These are phyloP conservation scores for Tenthredo livida DNA, from an alignment of 2,888 invertebrate species.

Conservation along the genomic window DNA sequence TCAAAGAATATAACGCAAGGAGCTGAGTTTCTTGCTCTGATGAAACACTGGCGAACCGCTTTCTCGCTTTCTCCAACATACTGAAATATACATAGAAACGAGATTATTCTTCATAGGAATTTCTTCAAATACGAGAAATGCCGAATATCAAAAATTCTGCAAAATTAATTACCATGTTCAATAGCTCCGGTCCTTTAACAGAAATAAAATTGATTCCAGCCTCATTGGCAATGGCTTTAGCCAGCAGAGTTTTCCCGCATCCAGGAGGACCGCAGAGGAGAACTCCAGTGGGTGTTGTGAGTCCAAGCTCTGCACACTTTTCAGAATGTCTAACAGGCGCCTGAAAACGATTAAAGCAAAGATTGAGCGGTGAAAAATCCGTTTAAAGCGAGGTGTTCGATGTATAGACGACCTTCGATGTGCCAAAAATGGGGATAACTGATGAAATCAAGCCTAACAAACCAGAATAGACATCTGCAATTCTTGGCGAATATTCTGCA, in stretches of 20 bases:
- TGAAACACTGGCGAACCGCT: conserved; percentile 97
- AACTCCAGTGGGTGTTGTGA: conserved; percentile 92
- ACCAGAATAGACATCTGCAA: conserved; percentile 93
- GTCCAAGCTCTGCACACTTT: conserved; percentile 88
- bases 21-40: conserved; percentile 95
- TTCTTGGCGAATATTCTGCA: conserved; percentile 92
- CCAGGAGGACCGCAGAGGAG: conserved; percentile 98
- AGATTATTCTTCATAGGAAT: conserved; percentile 35
- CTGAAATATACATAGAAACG: conserved; percentile 79
- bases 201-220: conserved; percentile 99
- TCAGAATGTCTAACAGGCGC: conserved; percentile 95
- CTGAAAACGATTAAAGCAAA: conserved; percentile 75
- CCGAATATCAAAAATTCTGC: conserved; percentile 61
- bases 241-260: conserved; percentile 96
- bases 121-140: conserved; percentile 29
- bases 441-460: conserved; percentile 58
- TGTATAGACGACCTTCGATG: background rate
- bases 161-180: conserved; percentile 92
- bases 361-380: background rate
- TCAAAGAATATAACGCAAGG: conserved; percentile 99
- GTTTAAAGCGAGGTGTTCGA: background rate
- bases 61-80: conserved; percentile 99
- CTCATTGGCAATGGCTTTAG: conserved; percentile 99
- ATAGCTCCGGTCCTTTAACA: conserved; percentile 98
- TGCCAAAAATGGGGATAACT: background rate